Evolutionary conservation across 2,113 vertebrate species (phyloP), one percentile per base, ranked within the genome.

Genomic region (Neodon shergylaensis): DNA sequence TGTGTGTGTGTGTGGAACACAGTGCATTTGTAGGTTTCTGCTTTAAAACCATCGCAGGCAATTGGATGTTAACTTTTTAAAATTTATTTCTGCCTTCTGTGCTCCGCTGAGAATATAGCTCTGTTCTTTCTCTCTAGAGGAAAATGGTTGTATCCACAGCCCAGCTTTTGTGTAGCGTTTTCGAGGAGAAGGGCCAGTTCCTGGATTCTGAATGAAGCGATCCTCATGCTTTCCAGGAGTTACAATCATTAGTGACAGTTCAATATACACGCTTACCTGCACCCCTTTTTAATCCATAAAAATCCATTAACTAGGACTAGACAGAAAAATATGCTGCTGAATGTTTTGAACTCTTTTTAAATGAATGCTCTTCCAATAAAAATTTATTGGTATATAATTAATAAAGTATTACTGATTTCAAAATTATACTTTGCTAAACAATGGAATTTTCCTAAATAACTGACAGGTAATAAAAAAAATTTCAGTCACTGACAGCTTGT

Each of bases 401-500:
- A 89, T 91, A 96, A 95, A 94, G 54, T 89, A 73, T 79, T 94
- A 83, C 65, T 97, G 92, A 90, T 94, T 96, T 97, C 90, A 94
- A 74, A 95, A 92, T 97, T 96, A 87, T 22, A 44, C 66, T 95
- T 93, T 52, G 81, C 92, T 81, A 95, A 96, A 96, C 94, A 97
- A 90, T 97, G 94, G 85, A 96, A 96, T 96, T 97, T 84, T 95
- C 61, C 95, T 94, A 96, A 96, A 94, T 89, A 96, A 94, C 82
- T 96, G 97, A 33, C 97, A 97, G 72, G 39, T 91, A 97, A 96
- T 97, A 74, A 94, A 96, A 96, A 96, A 97, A 97, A 93, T 72
- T 74, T 78, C 95, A 93, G 92, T 94, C 94, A 92, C 92, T 97
- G 97, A 97, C 97, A 98, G 86, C 49, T 79, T 98, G 97, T 98